A percentile compares a stretch with the other conserved stretches of the same genome.
phyloP scores from a whole-genome alignment of 2,888 invertebrate species.

The Caenorhabditis zanzibari region DNA sequence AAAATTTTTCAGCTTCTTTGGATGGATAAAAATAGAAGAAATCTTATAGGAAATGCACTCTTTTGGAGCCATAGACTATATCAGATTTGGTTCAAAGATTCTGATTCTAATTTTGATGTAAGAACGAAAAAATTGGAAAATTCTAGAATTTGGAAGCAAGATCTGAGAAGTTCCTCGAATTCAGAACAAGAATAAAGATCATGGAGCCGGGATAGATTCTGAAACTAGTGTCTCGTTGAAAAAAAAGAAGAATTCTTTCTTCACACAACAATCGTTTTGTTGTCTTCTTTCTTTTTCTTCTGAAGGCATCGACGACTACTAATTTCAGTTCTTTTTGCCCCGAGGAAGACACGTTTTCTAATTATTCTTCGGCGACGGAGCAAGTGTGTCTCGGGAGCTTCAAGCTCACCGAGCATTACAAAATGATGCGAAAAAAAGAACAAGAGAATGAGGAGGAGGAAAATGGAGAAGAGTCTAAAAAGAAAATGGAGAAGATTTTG shows the following conservation, averaged over 20 bases:
- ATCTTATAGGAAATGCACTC: no score
- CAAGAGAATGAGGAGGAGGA: neutral
- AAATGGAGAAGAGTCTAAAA: conserved; percentile 33
- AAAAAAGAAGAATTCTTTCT: conserved; percentile 12
- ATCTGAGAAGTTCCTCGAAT: neutral
- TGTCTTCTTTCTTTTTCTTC: conserved; percentile 30
- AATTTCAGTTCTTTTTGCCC: conserved; percentile 60
- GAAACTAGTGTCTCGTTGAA: conserved; percentile 16
- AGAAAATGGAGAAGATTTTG: conserved; percentile 27
- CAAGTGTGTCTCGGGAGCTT: conserved; percentile 39
- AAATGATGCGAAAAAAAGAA: conserved; percentile 49
- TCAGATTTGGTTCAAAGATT: no score
- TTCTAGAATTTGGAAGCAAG: no score
- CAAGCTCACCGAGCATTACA: conserved; percentile 62
- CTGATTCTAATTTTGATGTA: no score
- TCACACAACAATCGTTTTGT: conserved; percentile 51
- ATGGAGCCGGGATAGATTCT: conserved; percentile 10
- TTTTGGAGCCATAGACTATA: no score
- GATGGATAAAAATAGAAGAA: no score
- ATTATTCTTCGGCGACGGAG: conserved; percentile 53
- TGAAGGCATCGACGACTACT: conserved; percentile 52
- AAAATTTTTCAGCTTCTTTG: no score
- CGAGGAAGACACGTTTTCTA: conserved; percentile 59
- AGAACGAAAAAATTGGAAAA: no score
- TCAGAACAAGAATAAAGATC: conserved; percentile 7